Evolutionary conservation across 2,797 vertebrate genomes (phyloP).

Genomic region (Chaenodraco wilsoni): DNA sequence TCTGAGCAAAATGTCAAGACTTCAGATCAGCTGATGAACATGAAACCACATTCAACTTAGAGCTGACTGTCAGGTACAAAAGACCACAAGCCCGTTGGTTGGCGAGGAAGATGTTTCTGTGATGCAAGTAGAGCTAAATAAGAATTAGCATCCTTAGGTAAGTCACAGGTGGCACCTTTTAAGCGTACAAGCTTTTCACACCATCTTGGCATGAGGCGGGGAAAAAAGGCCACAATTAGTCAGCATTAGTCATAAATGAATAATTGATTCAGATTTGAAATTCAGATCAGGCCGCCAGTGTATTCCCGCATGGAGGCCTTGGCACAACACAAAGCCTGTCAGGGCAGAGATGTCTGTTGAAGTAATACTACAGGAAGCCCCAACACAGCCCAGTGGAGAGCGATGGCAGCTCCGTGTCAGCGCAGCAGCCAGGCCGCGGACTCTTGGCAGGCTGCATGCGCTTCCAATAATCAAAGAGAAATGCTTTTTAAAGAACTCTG

Average conservation of each 20-base stretch:
- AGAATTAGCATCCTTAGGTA: constrained; percentile 15
- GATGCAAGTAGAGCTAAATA: constrained; percentile 15
- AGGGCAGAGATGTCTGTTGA: constrained; percentile 77
- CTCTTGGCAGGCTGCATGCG: constrained; percentile 52
- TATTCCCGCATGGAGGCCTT: constrained; percentile 68
- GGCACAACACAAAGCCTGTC: constrained; percentile 79
- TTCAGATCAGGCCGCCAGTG: constrained; percentile 73
- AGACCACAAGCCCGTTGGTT: background rate
- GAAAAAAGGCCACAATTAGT: constrained; percentile 77
- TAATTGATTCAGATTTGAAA: constrained; percentile 83
- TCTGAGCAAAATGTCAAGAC: constrained; percentile 57
- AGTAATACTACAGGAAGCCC: constrained; percentile 67
- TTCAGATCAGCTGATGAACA: constrained; percentile 61
- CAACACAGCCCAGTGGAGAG: constrained; percentile 49
- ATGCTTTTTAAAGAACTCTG: constrained; percentile 59
- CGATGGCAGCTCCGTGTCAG: constrained; percentile 52
- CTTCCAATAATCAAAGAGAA: constrained; percentile 67
- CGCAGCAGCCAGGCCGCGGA: constrained; percentile 44
- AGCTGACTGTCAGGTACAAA: constrained; percentile 33
- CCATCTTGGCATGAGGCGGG: constrained; percentile 30
- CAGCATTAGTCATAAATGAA: constrained; percentile 81
- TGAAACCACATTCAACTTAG: constrained; percentile 41
- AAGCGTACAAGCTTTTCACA: constrained; percentile 38
- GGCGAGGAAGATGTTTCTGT: background rate
- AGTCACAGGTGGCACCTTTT: constrained; percentile 17